Conservation (phyloP, 2,113 vertebrate species). For the Dipodomys spectabilis region DNA sequence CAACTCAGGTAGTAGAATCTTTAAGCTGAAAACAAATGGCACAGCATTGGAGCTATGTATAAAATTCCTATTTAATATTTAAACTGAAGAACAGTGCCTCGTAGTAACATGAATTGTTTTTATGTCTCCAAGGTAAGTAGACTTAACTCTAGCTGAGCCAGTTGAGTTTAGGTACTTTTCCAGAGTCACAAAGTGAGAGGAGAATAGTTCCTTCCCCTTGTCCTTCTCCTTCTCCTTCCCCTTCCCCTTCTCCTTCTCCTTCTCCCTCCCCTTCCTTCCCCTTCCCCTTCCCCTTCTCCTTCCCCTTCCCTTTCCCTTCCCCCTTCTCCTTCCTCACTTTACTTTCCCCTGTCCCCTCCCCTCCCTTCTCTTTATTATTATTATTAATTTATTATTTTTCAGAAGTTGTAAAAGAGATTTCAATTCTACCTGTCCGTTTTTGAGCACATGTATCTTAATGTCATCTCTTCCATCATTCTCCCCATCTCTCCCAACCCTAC, state of each 20-base stretch:
- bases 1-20: background rate
- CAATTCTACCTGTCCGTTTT: background rate
- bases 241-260: background rate
- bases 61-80: background rate
- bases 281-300: no score
- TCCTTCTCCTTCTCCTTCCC: background rate
- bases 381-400: no score
- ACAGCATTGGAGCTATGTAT: background rate
- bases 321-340: no score
- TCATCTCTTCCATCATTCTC: background rate
- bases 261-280: background rate
- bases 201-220: background rate
- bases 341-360: no score
- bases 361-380: no score
- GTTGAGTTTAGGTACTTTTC: background rate
- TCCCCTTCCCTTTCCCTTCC: no score
- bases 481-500: no score
- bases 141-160: background rate
- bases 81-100: background rate
- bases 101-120: background rate
- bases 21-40: background rate
- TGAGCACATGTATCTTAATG: background rate
- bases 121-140: background rate
- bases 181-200: background rate
- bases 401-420: no score